These are phyloP conservation scores for Apogon talboti DNA, from an alignment of 2,797 vertebrate genomes.

Conservation along the genomic window DNA sequence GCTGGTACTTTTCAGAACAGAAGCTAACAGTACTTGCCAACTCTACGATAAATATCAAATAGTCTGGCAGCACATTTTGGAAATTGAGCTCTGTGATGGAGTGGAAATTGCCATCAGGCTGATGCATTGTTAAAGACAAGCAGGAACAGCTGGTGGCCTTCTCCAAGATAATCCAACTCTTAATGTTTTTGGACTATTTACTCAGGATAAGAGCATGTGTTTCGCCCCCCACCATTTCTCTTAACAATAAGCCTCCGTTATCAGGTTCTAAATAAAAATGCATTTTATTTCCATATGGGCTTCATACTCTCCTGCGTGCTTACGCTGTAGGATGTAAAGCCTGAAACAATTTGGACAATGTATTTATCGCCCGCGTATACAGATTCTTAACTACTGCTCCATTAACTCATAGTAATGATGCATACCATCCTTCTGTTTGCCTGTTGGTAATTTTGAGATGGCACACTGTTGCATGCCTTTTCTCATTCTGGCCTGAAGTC, in stretches of 20 bases:
- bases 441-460: conserved; percentile 59
- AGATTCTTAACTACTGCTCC: conserved; percentile 60
- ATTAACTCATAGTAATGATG: conserved; percentile 71
- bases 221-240: not conserved
- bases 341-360: conserved; percentile 46
- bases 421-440: conserved; percentile 64
- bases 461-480: conserved; percentile 56
- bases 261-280: conserved; percentile 1
- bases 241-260: conserved; percentile 1
- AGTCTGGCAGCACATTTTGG: conserved; percentile 67
- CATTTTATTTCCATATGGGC: not conserved
- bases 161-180: conserved; percentile 68
- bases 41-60: conserved; percentile 81
- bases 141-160: conserved; percentile 74
- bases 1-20: conserved; percentile 71
- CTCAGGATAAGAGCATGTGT: conserved; percentile 27
- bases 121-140: conserved; percentile 74
- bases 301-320: conserved; percentile 3
- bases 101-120: conserved; percentile 61
- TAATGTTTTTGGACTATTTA: conserved; percentile 56
- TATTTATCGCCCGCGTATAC: conserved; percentile 44
- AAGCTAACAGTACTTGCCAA: conserved; percentile 72
- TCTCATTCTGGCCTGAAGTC: conserved; percentile 40
- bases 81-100: conserved; percentile 77
- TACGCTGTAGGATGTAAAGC: conserved; percentile 36